Base-by-base conservation (phyloP, 1,140 invertebrate genomes). In the Drosophila mojavensis region DNA sequence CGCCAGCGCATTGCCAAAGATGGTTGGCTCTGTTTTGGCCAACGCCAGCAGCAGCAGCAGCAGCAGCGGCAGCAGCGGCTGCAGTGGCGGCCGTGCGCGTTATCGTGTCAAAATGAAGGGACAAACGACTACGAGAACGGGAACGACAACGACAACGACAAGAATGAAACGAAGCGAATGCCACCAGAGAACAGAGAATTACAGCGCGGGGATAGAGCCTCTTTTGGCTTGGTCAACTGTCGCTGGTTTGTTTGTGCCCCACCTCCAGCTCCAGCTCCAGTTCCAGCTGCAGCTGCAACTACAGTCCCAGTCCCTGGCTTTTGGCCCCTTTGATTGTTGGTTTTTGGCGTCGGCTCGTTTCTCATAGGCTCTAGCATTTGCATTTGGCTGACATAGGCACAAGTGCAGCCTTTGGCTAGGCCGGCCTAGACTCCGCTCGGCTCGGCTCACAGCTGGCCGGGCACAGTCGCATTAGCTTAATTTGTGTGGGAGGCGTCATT, bases 31-130 rank as follows among this genome's bases (percentile, higher is more conserved):
- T 75, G 72, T 75, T 70, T 54, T 48, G 59, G 60, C 53, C 60
- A 75, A 33, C 66, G 58, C 56, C 58, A 59, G 58, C 65, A 59
- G 55, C 83, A 36, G 33, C 33, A 36, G 9, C 33, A 10, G 9
- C 33, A 3, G 33, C 9, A 10, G 33, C 7, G 7, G 33, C 33
- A 36, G 33, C 9, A 6, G 33, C 33, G 33, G 33, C 7, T 2
- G 36, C 36, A 39, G 36, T 39, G 65, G 56, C 65, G 64, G 60
- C 83, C 67, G 71, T 69, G 79, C 84, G 84, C 83, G 83, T 86
- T 86, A 86, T 86, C 83, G 83, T 86, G 83, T 86, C 83, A 86
- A 86, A 86, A 86, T 89, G 83, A 84, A 88, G 83, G 83, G 79
- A 86, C 83, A 86, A 86, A 88, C 83, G 83, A 86, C 83, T 86